Evolutionary conservation across 2,113 vertebrate species (phyloP).

Genomic region (Pan paniscus): DNA sequence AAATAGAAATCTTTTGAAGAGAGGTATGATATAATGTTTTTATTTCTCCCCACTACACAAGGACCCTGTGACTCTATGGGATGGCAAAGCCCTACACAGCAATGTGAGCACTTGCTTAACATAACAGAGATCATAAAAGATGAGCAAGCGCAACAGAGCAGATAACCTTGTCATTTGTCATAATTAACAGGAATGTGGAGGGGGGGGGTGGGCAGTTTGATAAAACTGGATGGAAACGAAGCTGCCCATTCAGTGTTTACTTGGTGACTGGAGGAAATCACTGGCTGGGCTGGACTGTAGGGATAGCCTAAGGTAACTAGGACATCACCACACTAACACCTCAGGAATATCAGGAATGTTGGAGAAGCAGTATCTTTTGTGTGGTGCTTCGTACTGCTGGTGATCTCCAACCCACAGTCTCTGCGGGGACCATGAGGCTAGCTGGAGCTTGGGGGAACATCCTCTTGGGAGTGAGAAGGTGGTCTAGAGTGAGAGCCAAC

Average conservation of each 20-base stretch:
- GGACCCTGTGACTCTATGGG: not conserved
- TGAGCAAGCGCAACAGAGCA: not conserved
- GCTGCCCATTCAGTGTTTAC: not conserved
- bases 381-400: not conserved
- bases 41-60: not conserved
- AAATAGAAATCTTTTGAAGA: slow-evolving; percentile 1
- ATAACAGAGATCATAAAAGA: not conserved
- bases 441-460: not conserved
- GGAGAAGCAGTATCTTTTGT: not conserved
- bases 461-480: not conserved
- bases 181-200: not conserved
- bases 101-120: not conserved
- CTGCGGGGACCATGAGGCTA: not conserved
- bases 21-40: not conserved
- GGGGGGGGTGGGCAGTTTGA: not conserved
- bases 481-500: not conserved
- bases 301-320: not conserved
- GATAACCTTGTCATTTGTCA: not conserved
- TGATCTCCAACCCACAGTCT: not conserved
- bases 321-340: not conserved
- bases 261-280: not conserved
- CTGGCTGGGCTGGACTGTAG: not conserved
- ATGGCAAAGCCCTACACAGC: not conserved
- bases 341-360: not conserved
- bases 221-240: not conserved